These are phyloP conservation scores for Diaphora mendica DNA, from an alignment of 2,888 invertebrate genomes.

Conservation along the genomic window DNA sequence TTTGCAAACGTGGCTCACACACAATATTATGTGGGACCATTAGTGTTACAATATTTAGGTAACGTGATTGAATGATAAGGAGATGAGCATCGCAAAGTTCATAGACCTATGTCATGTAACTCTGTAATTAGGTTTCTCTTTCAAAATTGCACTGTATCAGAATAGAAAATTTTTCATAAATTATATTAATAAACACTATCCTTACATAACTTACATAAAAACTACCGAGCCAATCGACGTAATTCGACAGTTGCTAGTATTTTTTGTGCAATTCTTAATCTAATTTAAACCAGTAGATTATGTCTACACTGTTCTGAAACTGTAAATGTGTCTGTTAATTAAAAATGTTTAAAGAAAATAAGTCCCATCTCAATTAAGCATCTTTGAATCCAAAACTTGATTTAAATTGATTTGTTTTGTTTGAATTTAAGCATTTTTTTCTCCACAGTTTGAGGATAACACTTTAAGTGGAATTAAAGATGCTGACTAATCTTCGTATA, in stretches of 20 bases:
- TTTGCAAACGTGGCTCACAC: constrained; percentile 62
- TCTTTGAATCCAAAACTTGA: not conserved
- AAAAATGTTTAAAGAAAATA: not conserved
- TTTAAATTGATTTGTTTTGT: not conserved
- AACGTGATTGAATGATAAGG: constrained; percentile 40
- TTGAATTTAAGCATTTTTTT: not conserved
- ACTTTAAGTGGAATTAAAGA: not conserved
- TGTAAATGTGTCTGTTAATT: not conserved
- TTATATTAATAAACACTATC: constrained; percentile 15
- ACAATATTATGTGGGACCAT: constrained; percentile 73
- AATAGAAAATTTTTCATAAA: constrained; percentile 28
- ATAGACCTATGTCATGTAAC: constrained; percentile 26
- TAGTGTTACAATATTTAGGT: constrained; percentile 59
- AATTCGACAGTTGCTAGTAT: not conserved
- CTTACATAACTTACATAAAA: not conserved
- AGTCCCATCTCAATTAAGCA: not conserved
- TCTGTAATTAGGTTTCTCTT: constrained; percentile 33
- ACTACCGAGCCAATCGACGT: not conserved
- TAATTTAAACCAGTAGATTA: not conserved
- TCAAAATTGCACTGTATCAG: constrained; percentile 26
- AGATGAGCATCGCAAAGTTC: constrained; percentile 28
- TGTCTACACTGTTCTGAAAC: not conserved
- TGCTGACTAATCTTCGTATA: not conserved
- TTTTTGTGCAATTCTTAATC: not conserved
- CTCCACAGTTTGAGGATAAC: not conserved